Evolutionary conservation across 1,140 invertebrate genomes (phyloP).

Genomic region (Trialeurodes vaporariorum): DNA sequence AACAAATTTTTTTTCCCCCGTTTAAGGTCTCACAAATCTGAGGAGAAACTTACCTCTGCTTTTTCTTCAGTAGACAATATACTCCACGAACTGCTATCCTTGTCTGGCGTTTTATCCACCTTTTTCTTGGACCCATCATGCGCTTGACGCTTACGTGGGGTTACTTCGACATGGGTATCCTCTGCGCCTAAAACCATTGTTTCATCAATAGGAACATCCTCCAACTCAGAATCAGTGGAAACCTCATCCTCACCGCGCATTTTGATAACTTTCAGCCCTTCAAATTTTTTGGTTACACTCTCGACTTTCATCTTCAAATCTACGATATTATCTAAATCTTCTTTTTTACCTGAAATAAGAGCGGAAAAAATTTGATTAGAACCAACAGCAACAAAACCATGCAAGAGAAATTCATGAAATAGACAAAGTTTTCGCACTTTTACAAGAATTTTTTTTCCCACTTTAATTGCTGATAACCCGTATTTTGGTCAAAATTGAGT

Average conservation of each 20-base stretch:
- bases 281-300: neutral
- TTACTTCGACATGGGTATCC: neutral
- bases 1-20: too few relatives aligned
- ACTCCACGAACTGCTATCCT: neutral
- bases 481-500: too few relatives aligned
- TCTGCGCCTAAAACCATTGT: neutral
- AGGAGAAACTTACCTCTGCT: neutral
- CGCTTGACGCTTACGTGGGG: neutral
- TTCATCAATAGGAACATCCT: neutral
- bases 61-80: neutral
- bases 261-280: neutral
- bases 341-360: conserved; percentile 1
- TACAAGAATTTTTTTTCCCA: too few relatives aligned
- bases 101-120: neutral
- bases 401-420: too few relatives aligned
- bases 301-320: neutral
- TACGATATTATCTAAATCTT: neutral
- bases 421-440: too few relatives aligned
- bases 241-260: neutral
- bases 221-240: neutral
- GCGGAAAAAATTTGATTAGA: too few relatives aligned
- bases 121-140: neutral
- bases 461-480: too few relatives aligned
- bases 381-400: too few relatives aligned
- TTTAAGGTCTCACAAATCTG: too few relatives aligned